phyloP scores from a whole-genome alignment of 1,140 invertebrate species.

The Drosophila kohkoa region DNA sequence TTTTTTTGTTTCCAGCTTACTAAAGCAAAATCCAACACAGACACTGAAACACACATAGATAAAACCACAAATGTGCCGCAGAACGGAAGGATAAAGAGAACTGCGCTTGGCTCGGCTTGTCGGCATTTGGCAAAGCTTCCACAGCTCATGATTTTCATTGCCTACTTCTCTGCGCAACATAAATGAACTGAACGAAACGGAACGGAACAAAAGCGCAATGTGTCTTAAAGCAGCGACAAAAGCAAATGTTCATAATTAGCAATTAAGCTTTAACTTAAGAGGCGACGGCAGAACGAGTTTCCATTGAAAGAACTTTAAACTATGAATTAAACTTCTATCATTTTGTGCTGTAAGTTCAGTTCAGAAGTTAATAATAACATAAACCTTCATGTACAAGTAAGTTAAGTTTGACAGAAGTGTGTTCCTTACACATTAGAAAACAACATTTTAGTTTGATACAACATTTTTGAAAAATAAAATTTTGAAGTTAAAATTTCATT shows the following conservation, averaged over 20 bases:
- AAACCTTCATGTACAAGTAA: no score
- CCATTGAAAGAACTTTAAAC: neutral
- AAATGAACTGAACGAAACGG: slow-evolving; percentile 14
- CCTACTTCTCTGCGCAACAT: slow-evolving; percentile 33
- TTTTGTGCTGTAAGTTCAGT: no score
- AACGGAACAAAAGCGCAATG: slow-evolving; percentile 22
- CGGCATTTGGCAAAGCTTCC: slow-evolving; percentile 39
- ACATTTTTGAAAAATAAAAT: no score
- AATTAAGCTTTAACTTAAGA: neutral
- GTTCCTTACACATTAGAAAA: no score
- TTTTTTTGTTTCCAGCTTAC: slow-evolving; percentile 55
- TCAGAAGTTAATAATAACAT: no score
- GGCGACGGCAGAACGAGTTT: neutral
- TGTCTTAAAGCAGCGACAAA: slow-evolving; percentile 1
- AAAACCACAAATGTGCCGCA: slow-evolving; percentile 53
- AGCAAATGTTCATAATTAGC: slow-evolving; percentile 14
- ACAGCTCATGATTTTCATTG: slow-evolving; percentile 46
- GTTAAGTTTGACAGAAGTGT: no score
- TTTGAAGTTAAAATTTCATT: no score
- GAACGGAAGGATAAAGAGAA: slow-evolving; percentile 58
- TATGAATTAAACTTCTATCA: no score
- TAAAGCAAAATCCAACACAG: slow-evolving; percentile 17
- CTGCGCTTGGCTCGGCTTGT: slow-evolving; percentile 25
- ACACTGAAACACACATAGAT: slow-evolving; percentile 7
- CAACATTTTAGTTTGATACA: no score